These are phyloP conservation scores for Pterois miles DNA, from an alignment of 2,797 vertebrate species.

Conservation along the genomic window DNA sequence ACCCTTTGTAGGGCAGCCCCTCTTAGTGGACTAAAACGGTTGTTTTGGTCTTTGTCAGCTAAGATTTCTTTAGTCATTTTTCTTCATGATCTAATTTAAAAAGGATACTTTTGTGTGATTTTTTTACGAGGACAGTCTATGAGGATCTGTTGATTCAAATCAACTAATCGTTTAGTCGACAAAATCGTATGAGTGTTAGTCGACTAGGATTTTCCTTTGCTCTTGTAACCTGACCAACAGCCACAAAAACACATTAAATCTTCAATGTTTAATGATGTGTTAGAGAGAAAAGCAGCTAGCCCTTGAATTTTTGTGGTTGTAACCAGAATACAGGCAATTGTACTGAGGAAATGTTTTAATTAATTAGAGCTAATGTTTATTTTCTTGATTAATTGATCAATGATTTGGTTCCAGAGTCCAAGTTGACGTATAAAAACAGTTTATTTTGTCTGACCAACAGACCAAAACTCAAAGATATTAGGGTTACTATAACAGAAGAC, in stretches of 20 bases:
- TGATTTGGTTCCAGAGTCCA: background rate
- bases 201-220: background rate
- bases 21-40: too few relatives aligned
- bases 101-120: too few relatives aligned
- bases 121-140: too few relatives aligned
- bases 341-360: background rate
- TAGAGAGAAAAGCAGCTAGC: background rate
- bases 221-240: background rate
- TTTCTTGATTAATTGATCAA: background rate
- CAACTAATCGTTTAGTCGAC: accelerated
- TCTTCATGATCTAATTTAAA: too few relatives aligned
- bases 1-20: background rate
- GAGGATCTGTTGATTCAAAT: too few relatives aligned
- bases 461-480: background rate
- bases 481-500: background rate
- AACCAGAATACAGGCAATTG: background rate
- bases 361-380: background rate
- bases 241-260: background rate
- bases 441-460: background rate
- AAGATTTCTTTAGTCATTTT: too few relatives aligned
- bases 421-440: background rate
- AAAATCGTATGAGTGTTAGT: too few relatives aligned
- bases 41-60: too few relatives aligned
- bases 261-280: background rate
- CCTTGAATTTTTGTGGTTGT: background rate